phyloP scores from a whole-genome alignment of 2,113 vertebrate species.

The Alces alces region DNA sequence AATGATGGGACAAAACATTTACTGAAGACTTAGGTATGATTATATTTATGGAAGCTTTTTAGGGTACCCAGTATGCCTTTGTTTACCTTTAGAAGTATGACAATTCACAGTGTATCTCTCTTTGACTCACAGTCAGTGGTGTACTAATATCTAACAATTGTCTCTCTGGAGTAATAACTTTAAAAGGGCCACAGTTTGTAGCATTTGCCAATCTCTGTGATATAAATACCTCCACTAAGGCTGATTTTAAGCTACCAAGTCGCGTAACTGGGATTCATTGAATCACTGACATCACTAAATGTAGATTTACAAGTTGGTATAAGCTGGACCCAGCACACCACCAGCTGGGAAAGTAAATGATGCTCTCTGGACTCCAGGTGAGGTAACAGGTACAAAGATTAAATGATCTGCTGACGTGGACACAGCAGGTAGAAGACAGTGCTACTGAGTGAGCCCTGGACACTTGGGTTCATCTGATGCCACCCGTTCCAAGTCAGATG shows the following conservation, averaged over 20 bases:
- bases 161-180: not conserved
- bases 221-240: not conserved
- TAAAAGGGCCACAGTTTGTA: not conserved
- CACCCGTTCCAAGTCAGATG: not conserved
- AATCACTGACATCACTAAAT: not conserved
- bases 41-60: not conserved
- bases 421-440: not conserved
- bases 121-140: not conserved
- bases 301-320: not conserved
- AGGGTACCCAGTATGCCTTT: not conserved
- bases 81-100: not conserved
- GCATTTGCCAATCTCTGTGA: not conserved
- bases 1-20: not conserved
- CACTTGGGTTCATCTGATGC: not conserved
- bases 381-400: slow-evolving; percentile 15
- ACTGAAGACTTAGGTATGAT: not conserved
- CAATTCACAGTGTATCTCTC: not conserved
- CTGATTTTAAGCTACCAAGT: not conserved
- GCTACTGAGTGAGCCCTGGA: not conserved
- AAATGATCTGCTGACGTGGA: slow-evolving; percentile 16
- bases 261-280: not conserved
- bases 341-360: not conserved
- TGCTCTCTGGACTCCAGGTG: not conserved
- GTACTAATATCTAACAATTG: not conserved
- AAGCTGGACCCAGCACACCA: not conserved